These are phyloP conservation scores for Rotaria socialis DNA, from an alignment of 2,888 invertebrate genomes.

Conservation along the genomic window DNA sequence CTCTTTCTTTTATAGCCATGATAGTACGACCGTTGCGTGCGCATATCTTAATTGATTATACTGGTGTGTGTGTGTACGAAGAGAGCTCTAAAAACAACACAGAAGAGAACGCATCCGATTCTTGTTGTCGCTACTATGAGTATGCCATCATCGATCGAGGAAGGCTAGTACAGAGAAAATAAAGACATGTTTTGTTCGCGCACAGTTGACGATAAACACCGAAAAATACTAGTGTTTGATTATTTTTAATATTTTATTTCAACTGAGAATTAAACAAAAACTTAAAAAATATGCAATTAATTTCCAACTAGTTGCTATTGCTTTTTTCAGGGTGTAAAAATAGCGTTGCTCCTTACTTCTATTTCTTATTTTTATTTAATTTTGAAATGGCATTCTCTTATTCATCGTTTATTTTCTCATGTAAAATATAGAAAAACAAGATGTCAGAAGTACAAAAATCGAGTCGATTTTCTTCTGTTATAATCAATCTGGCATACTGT, in stretches of 20 bases:
- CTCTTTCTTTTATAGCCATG: background rate
- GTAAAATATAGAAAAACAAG: background rate
- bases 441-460: background rate
- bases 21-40: background rate
- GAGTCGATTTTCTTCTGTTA: background rate
- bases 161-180: background rate
- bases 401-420: background rate
- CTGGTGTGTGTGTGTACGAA: background rate
- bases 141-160: background rate
- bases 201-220: background rate
- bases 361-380: background rate
- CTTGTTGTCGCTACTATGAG: background rate
- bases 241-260: too few species aligned
- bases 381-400: background rate
- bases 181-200: background rate
- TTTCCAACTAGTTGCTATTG: background rate
- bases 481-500: background rate
- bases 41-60: conserved; percentile 16
- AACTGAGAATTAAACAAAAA: background rate
- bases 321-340: background rate
- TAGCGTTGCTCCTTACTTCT: too few species aligned
- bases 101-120: background rate
- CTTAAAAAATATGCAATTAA: background rate
- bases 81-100: background rate
- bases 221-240: too few species aligned